phyloP scores from a whole-genome alignment of 2,888 invertebrate genomes.

The Cheilosia vulpina region DNA sequence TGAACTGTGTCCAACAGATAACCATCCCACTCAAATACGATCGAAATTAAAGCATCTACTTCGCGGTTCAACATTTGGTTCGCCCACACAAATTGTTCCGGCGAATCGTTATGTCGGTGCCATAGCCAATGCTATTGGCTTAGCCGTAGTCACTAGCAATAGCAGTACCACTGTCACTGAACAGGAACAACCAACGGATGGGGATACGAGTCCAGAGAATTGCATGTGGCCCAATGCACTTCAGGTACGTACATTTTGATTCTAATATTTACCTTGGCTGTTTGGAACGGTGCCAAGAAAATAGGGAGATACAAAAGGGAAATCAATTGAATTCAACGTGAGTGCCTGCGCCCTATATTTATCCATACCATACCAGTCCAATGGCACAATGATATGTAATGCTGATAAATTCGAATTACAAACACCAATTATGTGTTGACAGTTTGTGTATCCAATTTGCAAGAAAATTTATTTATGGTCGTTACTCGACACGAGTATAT shows the following conservation, averaged over 20 bases:
- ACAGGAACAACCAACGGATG: conserved; percentile 74
- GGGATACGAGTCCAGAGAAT: conserved; percentile 80
- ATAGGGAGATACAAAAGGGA: conserved; percentile 9
- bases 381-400: conserved; percentile 49
- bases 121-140: conserved; percentile 63
- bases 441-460: conserved; percentile 73
- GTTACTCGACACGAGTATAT: conserved; percentile 18
- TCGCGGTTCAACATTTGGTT: conserved; percentile 81
- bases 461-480: conserved; percentile 68
- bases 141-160: conserved; percentile 43
- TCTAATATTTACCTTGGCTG: conserved; percentile 23
- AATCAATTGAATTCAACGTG: conserved; percentile 41
- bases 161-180: conserved; percentile 51
- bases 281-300: conserved; percentile 9
- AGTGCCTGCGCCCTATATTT: background rate
- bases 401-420: conserved; percentile 72
- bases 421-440: conserved; percentile 72
- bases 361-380: background rate
- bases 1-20: conserved; percentile 80
- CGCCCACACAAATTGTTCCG: conserved; percentile 79
- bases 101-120: conserved; percentile 80
- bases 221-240: conserved; percentile 91
- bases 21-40: conserved; percentile 78
- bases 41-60: conserved; percentile 80
- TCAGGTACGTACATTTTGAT: conserved; percentile 86